These are phyloP conservation scores for Apocrypta bakeri DNA, from an alignment of 1,140 invertebrate species.

Conservation along the genomic window DNA sequence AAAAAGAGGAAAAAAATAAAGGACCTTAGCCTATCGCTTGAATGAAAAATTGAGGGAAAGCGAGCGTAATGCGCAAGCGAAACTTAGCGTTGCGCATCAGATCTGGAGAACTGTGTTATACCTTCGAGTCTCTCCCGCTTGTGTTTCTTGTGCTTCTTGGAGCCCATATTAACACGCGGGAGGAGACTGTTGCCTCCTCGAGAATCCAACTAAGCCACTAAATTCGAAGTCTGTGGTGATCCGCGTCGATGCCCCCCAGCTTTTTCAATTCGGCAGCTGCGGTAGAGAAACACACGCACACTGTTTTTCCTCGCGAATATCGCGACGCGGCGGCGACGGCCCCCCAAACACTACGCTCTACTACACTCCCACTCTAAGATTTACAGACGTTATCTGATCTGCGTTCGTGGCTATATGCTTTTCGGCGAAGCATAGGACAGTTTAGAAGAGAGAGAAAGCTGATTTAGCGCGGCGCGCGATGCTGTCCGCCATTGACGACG, in stretches of 20 bases:
- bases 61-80: too few relatives aligned
- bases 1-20: too few relatives aligned
- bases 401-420: not conserved
- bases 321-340: not conserved
- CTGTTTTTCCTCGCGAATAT: not conserved
- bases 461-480: conserved; percentile 22
- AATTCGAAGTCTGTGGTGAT: not conserved
- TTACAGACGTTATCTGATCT: too few relatives aligned
- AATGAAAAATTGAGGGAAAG: not conserved
- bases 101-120: conserved; percentile 55
- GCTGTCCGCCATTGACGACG: conserved; percentile 33
- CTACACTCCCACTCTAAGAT: not conserved
- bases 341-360: not conserved
- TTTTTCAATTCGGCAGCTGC: not conserved
- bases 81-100: too few relatives aligned
- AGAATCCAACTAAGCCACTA: not conserved
- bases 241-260: not conserved
- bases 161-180: conserved; percentile 63
- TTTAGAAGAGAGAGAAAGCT: not conserved
- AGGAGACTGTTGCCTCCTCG: not conserved
- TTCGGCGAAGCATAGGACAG: not conserved
- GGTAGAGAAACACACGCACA: not conserved
- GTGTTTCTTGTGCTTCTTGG: conserved; percentile 85
- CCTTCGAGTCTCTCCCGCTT: conserved; percentile 81
- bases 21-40: not conserved